phyloP scores from a whole-genome alignment of 1,140 invertebrate species.

The Aphaenogaster rudis region DNA sequence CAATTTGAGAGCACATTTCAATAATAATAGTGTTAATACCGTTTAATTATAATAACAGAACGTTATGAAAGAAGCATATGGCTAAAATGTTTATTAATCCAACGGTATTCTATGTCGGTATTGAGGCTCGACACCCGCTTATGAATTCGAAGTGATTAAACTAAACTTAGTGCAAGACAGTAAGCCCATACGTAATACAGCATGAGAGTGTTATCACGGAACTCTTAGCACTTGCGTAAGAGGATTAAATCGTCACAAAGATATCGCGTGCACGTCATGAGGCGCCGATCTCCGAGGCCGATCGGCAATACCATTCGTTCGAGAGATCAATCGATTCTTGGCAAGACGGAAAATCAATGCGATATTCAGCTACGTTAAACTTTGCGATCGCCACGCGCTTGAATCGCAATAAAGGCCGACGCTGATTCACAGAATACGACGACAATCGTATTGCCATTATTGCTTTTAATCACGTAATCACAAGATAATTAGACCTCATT shows the following conservation, averaged over 20 bases:
- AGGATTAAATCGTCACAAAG: slow-evolving; percentile 27
- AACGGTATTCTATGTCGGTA: neutral
- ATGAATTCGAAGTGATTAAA: slow-evolving; percentile 49
- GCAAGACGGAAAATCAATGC: neutral
- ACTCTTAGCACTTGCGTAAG: slow-evolving; percentile 38
- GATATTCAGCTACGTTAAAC: neutral
- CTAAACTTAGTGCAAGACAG: neutral
- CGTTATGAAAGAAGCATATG: neutral
- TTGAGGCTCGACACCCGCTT: slow-evolving; percentile 8
- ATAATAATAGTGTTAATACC: neutral
- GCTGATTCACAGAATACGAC: neutral
- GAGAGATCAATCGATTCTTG: neutral
- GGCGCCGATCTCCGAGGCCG: neutral
- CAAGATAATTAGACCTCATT: neutral
- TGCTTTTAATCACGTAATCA: neutral
- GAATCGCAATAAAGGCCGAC: neutral
- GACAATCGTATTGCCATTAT: slow-evolving; percentile 7
- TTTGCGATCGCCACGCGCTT: neutral
- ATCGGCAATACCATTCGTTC: slow-evolving; percentile 9
- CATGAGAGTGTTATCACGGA: slow-evolving; percentile 42
- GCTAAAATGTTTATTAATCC: neutral
- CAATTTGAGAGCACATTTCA: neutral
- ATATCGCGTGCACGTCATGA: neutral
- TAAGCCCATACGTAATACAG: slow-evolving; percentile 27
- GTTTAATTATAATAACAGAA: neutral